phyloP scores from a whole-genome alignment of 2,888 invertebrate species.

The Trichacis sp. region DNA sequence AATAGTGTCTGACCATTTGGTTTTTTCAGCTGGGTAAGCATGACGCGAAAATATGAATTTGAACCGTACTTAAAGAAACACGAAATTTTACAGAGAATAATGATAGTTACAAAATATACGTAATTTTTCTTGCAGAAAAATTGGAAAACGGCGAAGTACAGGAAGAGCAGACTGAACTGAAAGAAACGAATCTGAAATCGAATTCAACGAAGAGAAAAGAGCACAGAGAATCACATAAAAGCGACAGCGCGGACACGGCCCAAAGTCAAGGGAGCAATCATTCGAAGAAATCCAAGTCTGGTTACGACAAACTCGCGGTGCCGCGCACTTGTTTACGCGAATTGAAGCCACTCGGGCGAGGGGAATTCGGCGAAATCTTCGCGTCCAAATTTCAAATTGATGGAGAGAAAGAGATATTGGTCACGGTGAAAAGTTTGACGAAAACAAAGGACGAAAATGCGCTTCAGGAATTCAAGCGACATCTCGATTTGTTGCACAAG shows the following conservation, averaged over 20 bases:
- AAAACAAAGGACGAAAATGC: slow-evolving; percentile 83
- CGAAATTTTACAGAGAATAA: no score
- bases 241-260: slow-evolving; percentile 77
- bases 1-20: no score
- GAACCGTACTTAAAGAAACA: not conserved
- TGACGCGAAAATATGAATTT: no score
- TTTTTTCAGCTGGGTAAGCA: no score
- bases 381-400: slow-evolving; percentile 75
- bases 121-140: slow-evolving; percentile 54
- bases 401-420: slow-evolving; percentile 68
- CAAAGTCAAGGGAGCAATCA: slow-evolving; percentile 74
- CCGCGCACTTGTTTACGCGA: slow-evolving; percentile 82
- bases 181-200: slow-evolving; percentile 66
- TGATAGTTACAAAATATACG: not conserved
- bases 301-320: slow-evolving; percentile 82
- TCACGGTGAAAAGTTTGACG: slow-evolving; percentile 81
- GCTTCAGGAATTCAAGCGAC: slow-evolving; percentile 87
- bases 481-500: slow-evolving; percentile 87
- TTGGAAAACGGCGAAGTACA: slow-evolving; percentile 64
- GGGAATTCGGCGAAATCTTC: slow-evolving; percentile 93
- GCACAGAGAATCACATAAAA: slow-evolving; percentile 73
- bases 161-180: slow-evolving; percentile 68
- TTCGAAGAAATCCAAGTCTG: slow-evolving; percentile 75
- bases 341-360: slow-evolving; percentile 76
- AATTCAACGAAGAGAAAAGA: slow-evolving; percentile 60